These are phyloP conservation scores for Monopterus albus DNA, from an alignment of 2,113 vertebrate species.

Conservation along the genomic window DNA sequence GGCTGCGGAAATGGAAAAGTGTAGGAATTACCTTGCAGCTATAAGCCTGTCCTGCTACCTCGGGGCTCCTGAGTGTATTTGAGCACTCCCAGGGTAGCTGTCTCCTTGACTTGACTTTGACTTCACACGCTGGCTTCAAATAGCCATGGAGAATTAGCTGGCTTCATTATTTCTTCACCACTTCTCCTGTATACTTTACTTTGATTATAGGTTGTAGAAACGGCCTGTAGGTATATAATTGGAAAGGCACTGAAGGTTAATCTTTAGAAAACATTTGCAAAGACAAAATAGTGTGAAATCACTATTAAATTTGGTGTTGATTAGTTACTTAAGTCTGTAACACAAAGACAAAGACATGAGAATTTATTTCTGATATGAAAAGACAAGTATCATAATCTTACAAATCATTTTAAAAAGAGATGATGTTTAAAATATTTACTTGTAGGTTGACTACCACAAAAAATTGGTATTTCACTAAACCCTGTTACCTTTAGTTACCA, in stretches of 20 bases:
- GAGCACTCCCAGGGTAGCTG: conserved; percentile 23
- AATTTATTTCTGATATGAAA: too few species aligned
- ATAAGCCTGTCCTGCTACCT: conserved; percentile 39
- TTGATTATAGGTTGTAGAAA: neutral
- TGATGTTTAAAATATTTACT: too few species aligned
- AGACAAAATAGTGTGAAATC: too few species aligned
- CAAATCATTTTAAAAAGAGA: too few species aligned
- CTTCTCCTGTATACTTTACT: neutral
- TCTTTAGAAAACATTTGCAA: neutral
- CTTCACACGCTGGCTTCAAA: conserved; percentile 37
- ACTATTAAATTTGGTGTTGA: neutral
- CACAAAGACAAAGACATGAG: too few species aligned
- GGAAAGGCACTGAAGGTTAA: neutral
- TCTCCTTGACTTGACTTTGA: conserved; percentile 62
- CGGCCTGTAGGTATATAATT: neutral
- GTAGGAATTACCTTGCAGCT: conserved; percentile 54
- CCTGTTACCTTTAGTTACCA: too few species aligned
- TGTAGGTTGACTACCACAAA: too few species aligned
- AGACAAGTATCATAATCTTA: too few species aligned
- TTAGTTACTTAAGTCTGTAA: too few species aligned
- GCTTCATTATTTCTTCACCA: conserved; percentile 22
- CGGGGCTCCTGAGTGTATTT: conserved; percentile 19
- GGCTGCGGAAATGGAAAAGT: conserved; percentile 39
- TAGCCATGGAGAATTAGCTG: neutral
- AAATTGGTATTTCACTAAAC: too few species aligned